These are phyloP conservation scores for Acromyrmex charruanus DNA, from an alignment of 1,140 invertebrate species.

Conservation along the genomic window DNA sequence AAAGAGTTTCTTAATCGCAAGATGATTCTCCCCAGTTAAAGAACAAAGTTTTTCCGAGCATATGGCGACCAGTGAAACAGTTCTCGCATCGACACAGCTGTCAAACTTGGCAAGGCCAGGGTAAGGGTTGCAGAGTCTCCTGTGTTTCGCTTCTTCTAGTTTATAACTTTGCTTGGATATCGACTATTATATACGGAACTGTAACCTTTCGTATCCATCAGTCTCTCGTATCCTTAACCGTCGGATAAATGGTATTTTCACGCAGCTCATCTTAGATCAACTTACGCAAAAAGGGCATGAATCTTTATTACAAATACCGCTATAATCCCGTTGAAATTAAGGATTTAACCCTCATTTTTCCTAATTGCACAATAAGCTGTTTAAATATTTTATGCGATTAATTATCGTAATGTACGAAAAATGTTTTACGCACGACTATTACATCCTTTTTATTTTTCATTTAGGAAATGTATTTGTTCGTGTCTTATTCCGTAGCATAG, in stretches of 20 bases:
- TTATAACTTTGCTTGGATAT: background rate
- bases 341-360: background rate
- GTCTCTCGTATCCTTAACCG: background rate
- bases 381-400: background rate
- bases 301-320: background rate
- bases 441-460: background rate
- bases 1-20: slow-evolving; percentile 20
- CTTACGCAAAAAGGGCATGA: background rate
- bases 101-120: slow-evolving; percentile 25
- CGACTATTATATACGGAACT: background rate
- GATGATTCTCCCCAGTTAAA: background rate
- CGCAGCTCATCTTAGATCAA: slow-evolving; percentile 15
- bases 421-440: background rate
- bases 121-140: background rate
- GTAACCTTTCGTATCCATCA: slow-evolving; percentile 18
- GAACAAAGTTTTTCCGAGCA: slow-evolving; percentile 15
- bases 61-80: background rate
- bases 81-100: slow-evolving; percentile 14
- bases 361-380: background rate
- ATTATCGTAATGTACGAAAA: background rate
- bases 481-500: background rate
- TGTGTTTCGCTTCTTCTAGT: background rate
- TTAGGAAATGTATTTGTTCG: background rate
- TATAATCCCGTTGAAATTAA: slow-evolving; percentile 4
- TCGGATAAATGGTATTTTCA: slow-evolving; percentile 18